These are phyloP conservation scores for Drosophila hamatofila DNA, from an alignment of 2,888 invertebrate species.

Conservation along the genomic window DNA sequence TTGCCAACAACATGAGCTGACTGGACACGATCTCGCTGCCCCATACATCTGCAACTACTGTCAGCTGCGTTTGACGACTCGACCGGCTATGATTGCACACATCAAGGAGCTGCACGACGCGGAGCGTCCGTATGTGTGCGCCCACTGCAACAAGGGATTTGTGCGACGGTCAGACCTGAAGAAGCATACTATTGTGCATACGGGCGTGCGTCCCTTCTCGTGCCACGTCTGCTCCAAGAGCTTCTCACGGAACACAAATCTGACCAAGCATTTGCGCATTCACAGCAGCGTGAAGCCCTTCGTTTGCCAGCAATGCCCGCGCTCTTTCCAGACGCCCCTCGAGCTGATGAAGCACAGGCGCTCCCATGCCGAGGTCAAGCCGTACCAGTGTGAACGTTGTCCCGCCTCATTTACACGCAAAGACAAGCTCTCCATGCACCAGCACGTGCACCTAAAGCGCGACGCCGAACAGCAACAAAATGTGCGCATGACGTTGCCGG, in stretches of 20 bases:
- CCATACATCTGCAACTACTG: slow-evolving; percentile 83
- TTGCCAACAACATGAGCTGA: slow-evolving; percentile 88
- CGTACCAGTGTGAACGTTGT: slow-evolving; percentile 89
- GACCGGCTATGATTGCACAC: slow-evolving; percentile 86
- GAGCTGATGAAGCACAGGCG: slow-evolving; percentile 89
- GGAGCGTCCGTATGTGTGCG: slow-evolving; percentile 90
- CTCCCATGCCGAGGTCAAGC: slow-evolving; percentile 89
- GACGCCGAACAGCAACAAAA: slow-evolving; percentile 69
- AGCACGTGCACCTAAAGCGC: slow-evolving; percentile 86
- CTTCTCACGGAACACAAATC: slow-evolving; percentile 91
- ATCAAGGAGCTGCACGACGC: slow-evolving; percentile 89
- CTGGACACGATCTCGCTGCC: slow-evolving; percentile 87
- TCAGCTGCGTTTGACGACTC: slow-evolving; percentile 70
- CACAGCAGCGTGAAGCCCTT: slow-evolving; percentile 90
- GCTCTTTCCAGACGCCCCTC: slow-evolving; percentile 89
- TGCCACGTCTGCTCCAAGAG: slow-evolving; percentile 91
- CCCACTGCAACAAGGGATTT: slow-evolving; percentile 89
- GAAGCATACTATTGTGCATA: slow-evolving; percentile 91
- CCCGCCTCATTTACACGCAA: slow-evolving; percentile 89
- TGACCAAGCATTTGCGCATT: slow-evolving; percentile 90
- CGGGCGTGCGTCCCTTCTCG: slow-evolving; percentile 90
- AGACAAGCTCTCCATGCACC: slow-evolving; percentile 89
- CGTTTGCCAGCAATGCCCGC: slow-evolving; percentile 90
- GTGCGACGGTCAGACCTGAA: slow-evolving; percentile 90
- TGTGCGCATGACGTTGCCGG: slow-evolving; percentile 32